Evolutionary conservation across 1,140 invertebrate species (phyloP), one percentile per base, ranked within the genome.

Genomic region (Sycophaga agraensis): DNA sequence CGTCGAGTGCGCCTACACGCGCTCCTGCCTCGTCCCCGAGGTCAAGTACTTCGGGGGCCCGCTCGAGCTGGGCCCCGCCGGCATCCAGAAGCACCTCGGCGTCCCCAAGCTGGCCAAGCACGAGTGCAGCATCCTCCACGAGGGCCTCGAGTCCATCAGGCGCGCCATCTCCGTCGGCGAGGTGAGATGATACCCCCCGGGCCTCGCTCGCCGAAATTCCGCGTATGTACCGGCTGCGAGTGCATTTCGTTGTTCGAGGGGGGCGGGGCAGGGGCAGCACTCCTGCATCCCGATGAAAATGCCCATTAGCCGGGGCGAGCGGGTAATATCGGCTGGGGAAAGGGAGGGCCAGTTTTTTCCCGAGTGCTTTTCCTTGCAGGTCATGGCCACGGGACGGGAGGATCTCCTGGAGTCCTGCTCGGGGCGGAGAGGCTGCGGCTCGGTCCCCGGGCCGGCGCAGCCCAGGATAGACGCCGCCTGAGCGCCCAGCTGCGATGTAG

Each of bases 1-100:
- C 1, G 60, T 82, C 11, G 85, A 87, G 68, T 83, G 78, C 68
- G 83, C 84, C 0, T 87, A 83, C 62, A 82, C 85, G 11, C 73
- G 68, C 35, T 82, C 80, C 0, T 74, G 73, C 24, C 66, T 71
- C 16, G 66, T 82, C 50, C 78, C 78, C 5, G 73, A 75, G 28
- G 39, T 80, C 19, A 75, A 75, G 31, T 84, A 83, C 65, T 74
- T 83, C 31, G 64, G 76, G 5, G 70, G 68, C 12, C 77, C 77
- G 1, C 40, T 84, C 17, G 67, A 76, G 55, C 66, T 84, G 8
- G 82, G 82, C 16, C 75, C 76, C 11, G 40, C 62, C 37, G 85
- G 85, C 0, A 70, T 87, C 34, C 79, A 81, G 37, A 82, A 75
- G 59, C 81, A 84, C 68, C 72, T 86, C 26, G 84, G 82, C 8